phyloP scores from a whole-genome alignment of 2,113 vertebrate genomes.

The Channa maculata region DNA sequence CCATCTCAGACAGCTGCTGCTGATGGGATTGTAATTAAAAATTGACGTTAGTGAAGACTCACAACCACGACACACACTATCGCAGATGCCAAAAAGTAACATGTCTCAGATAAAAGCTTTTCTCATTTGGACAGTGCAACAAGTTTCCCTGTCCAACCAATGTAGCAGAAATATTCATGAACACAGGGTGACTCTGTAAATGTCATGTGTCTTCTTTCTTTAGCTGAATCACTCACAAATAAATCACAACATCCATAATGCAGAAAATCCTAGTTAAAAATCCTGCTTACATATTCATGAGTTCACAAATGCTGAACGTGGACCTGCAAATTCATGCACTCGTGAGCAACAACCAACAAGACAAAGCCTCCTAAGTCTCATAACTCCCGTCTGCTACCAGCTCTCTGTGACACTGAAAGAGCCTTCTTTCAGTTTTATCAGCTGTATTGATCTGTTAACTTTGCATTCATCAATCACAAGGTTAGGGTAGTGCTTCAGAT shows the following conservation, averaged over 20 bases:
- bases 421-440: slow-evolving; percentile 30
- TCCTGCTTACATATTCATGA: slow-evolving; percentile 27
- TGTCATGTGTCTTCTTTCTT: slow-evolving; percentile 6
- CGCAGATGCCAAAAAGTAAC: slow-evolving; percentile 1
- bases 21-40: slow-evolving; percentile 45
- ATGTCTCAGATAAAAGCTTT: neutral
- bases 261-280: neutral
- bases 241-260: slow-evolving; percentile 11
- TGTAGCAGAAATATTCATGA: slow-evolving; percentile 25
- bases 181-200: neutral
- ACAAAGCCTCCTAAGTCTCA: neutral
- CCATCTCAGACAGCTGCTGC: slow-evolving; percentile 36
- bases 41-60: neutral
- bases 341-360: neutral
- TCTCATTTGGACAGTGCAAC: neutral
- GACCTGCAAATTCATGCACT: slow-evolving; percentile 8
- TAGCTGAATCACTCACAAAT: slow-evolving; percentile 7
- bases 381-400: slow-evolving; percentile 12
- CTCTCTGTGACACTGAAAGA: neutral
- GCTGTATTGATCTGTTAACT: slow-evolving; percentile 42
- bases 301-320: slow-evolving; percentile 4
- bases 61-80: neutral
- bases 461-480: slow-evolving; percentile 53
- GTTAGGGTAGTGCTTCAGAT: slow-evolving; percentile 30
- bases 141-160: neutral